phyloP scores from a whole-genome alignment of 2,888 invertebrate species.

The Sepioteuthis lessoniana region DNA sequence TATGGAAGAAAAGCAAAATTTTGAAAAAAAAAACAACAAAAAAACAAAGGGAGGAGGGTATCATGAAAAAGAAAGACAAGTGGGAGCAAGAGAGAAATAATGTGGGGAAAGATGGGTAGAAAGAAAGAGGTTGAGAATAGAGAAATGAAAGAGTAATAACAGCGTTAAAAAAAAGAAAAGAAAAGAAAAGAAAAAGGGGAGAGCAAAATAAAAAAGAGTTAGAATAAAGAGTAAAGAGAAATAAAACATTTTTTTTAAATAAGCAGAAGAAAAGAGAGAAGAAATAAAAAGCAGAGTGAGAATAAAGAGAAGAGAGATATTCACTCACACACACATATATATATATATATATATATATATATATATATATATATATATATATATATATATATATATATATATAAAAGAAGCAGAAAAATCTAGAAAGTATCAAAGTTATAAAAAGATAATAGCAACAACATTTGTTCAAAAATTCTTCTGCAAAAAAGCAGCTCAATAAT shows the following conservation, averaged over 20 bases:
- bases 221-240: not conserved
- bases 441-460: not conserved
- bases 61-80: no score
- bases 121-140: not conserved
- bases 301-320: not conserved
- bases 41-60: no score
- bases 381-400: no score
- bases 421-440: not conserved
- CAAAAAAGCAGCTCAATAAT: slow-evolving; percentile 15
- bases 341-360: no score
- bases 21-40: no score
- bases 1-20: no score
- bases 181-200: not conserved
- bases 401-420: not conserved
- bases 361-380: no score
- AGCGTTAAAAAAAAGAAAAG: not conserved
- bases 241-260: not conserved
- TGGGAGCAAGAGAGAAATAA: no score
- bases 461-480: not conserved
- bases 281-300: not conserved
- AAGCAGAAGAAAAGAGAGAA: not conserved
- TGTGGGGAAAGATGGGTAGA: not conserved
- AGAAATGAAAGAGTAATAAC: not conserved
- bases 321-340: no score
- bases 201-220: not conserved